Evolutionary conservation across 1,140 invertebrate species (phyloP).

Genomic region (Monomorium pharaonis): DNA sequence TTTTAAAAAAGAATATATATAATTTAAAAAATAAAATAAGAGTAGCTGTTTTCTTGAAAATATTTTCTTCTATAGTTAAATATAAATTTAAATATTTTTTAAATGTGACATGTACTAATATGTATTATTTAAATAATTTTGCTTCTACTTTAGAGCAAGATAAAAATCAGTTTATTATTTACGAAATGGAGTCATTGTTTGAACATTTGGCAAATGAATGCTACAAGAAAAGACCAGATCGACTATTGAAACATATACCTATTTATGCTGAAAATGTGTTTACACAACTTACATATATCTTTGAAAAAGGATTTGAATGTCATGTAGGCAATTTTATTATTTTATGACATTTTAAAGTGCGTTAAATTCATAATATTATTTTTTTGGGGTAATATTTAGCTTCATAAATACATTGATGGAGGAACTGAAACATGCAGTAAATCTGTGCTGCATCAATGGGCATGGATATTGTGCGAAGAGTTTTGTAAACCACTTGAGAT

Average conservation of each 20-base stretch:
- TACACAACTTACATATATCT: conserved; percentile 42
- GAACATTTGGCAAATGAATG: conserved; percentile 82
- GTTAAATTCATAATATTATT: background rate
- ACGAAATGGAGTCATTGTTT: conserved; percentile 86
- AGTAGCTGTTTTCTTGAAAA: background rate
- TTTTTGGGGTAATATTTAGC: conserved; percentile 80
- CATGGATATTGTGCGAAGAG: conserved; percentile 85
- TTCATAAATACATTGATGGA: conserved; percentile 82
- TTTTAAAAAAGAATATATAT: background rate
- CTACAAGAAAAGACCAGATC: background rate
- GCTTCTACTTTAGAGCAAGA: conserved; percentile 51
- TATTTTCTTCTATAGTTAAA: background rate
- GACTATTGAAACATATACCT: too few species aligned
- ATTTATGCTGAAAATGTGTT: conserved; percentile 83
- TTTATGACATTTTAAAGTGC: conserved; percentile 3
- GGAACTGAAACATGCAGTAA: conserved; percentile 84
- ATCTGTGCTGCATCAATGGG: conserved; percentile 85
- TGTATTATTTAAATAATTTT: background rate
- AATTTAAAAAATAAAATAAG: background rate
- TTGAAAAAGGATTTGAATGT: conserved; percentile 83
- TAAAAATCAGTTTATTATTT: conserved; percentile 83
- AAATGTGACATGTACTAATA: background rate
- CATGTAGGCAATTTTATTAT: conserved; percentile 75
- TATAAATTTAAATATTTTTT: background rate
- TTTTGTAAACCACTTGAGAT: conserved; percentile 85